Evolutionary conservation across 2,797 vertebrate genomes (phyloP), one percentile per base, ranked within the genome.

Genomic region (Sebastes reedi): DNA sequence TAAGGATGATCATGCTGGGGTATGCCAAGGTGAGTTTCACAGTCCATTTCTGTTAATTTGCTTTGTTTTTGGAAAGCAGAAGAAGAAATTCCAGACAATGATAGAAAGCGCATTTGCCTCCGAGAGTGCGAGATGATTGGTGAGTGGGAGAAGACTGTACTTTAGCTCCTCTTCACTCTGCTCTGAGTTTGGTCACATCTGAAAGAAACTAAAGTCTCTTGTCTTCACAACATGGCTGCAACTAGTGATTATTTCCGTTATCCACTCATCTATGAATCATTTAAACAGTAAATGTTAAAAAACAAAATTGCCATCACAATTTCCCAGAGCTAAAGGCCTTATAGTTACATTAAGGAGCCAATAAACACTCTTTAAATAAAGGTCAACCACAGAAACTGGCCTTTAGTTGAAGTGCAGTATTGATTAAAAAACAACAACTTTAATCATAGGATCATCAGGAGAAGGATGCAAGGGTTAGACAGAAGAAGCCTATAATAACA

Each of bases 1-100:
- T 99, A 60, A 96, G 99, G 80, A 98, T 99, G 98, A 98, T 99
- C 89, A 99, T 99, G 98, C 89, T 99, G 79, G 99, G 99, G 0
- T 99, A 99, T 0, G 95, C 98, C 16, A 99, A 99, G 97, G 99
- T 99, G 94, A 96, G 92, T 27, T 27, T 50, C 18, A 13, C 4
- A 2, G 1, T 54, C 12, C 2, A 4, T 25, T 60, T 24, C 6
- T 14, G 0, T 50, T 2, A 1, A 55, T 61, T 50, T 77, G 10
- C 39, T 22, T 11, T 54, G 50, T 5, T 54, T 52, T 54, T 54
- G 20, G 20, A 54, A 54, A 1, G 50, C 9, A 59, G 11, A 18
- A 34, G 4, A 10, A 32, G 50, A 6, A 27, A 20, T n/a, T 20
- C 8, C 20, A 52, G 36, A 36, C 4, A 60, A 52, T 7, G 1